Evolutionary conservation across 2,113 vertebrate species (phyloP), one percentile per base, ranked within the genome.

Genomic region (Ginglymostoma cirratum): DNA sequence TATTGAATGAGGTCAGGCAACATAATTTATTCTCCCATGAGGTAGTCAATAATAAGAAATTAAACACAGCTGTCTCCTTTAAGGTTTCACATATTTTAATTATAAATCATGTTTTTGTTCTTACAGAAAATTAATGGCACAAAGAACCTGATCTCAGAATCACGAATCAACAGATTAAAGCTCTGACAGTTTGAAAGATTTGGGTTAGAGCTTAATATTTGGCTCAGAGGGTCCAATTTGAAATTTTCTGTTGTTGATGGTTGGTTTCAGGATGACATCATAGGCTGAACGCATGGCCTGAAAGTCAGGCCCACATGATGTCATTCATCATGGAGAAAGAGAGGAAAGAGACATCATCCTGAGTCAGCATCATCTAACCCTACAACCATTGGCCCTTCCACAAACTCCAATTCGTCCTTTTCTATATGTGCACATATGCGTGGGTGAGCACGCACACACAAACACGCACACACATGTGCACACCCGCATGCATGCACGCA

Each of bases 1-100:
- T 55, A 96, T 17, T 96, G 93, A 94, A 15, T 78, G 96, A 96
- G 30, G 80, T 96, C 96, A 96, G 65, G 70, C 69, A 52, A 76
- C 96, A 96, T 65, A 55, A 95, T 72, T 94, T 48, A 38, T 78
- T 24, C 45, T 72, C 96, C 96, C 38, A 87, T 66, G 94, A 95
- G 67, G 94, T 95, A 95, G 94, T 70, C 94, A 95, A 95, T 70
- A 72, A 12, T 70, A 61, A 95, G 93, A 95, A 95, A 95, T 95
- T 95, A 95, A 95, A 95, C 93, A 95, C 94, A 95, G 94, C 94
- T 95, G 94, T 38, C 94, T 72, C 67, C 38, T 95, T 95, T 70
- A 95, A 48, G 23, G 67, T 95, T 95, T 76, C 69, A 72, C 94
- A 95, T 95, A 95, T 72, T 95, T 95, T 95, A 70, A 95, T 95